Percentiles rank a stretch among this genome's conserved stretches.
These are phyloP conservation scores for Heliconius himera DNA, from an alignment of 1,140 invertebrate genomes.

Conservation along the genomic window DNA sequence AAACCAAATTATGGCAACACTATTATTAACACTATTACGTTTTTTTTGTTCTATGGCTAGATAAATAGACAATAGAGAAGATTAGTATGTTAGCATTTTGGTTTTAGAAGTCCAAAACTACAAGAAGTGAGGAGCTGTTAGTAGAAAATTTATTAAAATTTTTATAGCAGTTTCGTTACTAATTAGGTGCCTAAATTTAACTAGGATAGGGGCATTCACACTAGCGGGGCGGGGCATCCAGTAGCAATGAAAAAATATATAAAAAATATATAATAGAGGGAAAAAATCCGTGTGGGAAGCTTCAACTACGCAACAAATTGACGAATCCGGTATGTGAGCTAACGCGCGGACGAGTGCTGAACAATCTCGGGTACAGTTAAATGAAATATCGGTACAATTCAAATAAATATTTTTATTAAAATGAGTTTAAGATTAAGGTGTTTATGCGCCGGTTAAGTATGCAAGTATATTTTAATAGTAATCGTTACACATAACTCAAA, in stretches of 20 bases:
- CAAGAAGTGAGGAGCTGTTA: constrained; percentile 61
- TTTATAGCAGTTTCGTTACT: constrained; percentile 72
- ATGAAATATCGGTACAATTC: constrained; percentile 70
- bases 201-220: constrained; percentile 77
- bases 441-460: constrained; percentile 78
- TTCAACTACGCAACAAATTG: constrained; percentile 64
- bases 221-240: constrained; percentile 79
- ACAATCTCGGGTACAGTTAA: constrained; percentile 52
- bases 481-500: constrained; percentile 67
- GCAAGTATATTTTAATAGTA: constrained; percentile 64
- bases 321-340: constrained; percentile 79
- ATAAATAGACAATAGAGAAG: background rate
- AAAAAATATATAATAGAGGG: constrained; percentile 52
- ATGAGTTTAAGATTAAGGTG: constrained; percentile 69
- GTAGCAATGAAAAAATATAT: constrained; percentile 70
- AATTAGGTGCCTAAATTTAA: constrained; percentile 71
- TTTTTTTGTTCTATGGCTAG: background rate
- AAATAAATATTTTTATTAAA: constrained; percentile 79
- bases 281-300: constrained; percentile 72
- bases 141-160: constrained; percentile 56
- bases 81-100: constrained; percentile 41
- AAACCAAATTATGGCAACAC: constrained; percentile 51
- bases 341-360: constrained; percentile 51
- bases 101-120: constrained; percentile 71
- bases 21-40: background rate